Base-by-base conservation (phyloP, 1,140 invertebrate species). In the Pseudomyrmex sp. region DNA sequence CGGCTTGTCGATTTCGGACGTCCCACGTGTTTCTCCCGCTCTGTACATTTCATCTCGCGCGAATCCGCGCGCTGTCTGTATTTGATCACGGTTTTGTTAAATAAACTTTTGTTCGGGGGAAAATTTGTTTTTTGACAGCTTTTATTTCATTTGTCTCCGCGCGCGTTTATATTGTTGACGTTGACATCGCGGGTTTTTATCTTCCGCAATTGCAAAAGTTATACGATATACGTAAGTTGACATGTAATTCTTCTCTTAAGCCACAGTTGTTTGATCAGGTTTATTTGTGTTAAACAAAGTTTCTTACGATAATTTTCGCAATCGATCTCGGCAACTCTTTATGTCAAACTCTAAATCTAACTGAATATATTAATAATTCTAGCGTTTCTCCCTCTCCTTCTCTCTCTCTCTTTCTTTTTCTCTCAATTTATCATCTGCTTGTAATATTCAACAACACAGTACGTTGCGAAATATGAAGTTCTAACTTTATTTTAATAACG, bases 221-320 rank as follows among this genome's bases (percentile, higher is more conserved):
- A 35, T 35, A 35, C 35, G 35, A 35, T 35, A 35, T 35, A 35
- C 35, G 35, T 35, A 35, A 35, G 35, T 35, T 35, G 35, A 35
- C 35, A 7, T 35, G 35, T 35, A 35, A 35, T 35, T 35, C 0
- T 3, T 35, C 5, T 35, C 35, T 35, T 7, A 35, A 35, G 5
- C 35, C n/a, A n/a, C n/a, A n/a, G 7, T 5, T 35, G 35, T 35
- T 35, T 2, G 5, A 35, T 35, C 35, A 35, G 35, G 0, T 61
- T 9, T 10, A 20, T 0, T 52, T 52, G 2, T 52, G 50, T 52
- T 52, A 52, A 52, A 52, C 13, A 13, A 52, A 52, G 13, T 12
- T 13, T 52, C 50, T 9, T 20, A 59, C 15, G 26, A 79, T 72
- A 70, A 80, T 80, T 80, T 59, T 50, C 15, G 44, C 35, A 35